A percentile compares a stretch with the other conserved stretches of the same genome.
phyloP scores from a whole-genome alignment of 1,140 invertebrate genomes.

The Macrotrachela quadricornifera region DNA sequence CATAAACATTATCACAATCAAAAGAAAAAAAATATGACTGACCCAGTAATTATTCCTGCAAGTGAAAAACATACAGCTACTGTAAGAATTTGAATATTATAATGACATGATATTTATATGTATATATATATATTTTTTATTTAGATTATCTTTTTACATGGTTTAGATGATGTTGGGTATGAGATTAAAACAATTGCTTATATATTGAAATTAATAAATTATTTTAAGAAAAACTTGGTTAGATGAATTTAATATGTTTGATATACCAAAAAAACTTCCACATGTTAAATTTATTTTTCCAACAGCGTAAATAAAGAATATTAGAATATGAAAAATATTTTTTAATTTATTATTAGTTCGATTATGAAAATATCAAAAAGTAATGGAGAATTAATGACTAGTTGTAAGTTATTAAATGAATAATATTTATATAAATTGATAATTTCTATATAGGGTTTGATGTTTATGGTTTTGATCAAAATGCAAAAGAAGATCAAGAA shows the following conservation, averaged over 20 bases:
- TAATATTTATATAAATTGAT: too few species aligned
- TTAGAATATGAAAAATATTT: not conserved
- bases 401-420: not conserved
- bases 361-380: conserved; percentile 3
- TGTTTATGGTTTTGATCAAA: not conserved
- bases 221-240: not conserved
- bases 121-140: not conserved
- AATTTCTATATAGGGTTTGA: not conserved
- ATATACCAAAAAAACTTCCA: not conserved
- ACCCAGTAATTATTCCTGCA: not conserved
- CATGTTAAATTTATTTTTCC: conserved; percentile 8
- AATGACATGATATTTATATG: too few species aligned
- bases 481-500: conserved; percentile 2
- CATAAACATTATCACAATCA: too few species aligned
- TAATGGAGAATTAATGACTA: conserved; percentile 1
- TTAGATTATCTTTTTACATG: conserved; percentile 7
- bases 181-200: not conserved
- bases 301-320: not conserved
- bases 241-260: too few species aligned
- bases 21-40: too few species aligned
- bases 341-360: not conserved
- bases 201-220: not conserved
- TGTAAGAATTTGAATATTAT: not conserved
- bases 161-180: conserved; percentile 4
- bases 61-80: conserved; percentile 6